Percentiles rank a stretch among this genome's conserved stretches.
These are phyloP conservation scores for Sarotherodon lohbergeri DNA, from an alignment of 2,113 vertebrate genomes.

Conservation along the genomic window DNA sequence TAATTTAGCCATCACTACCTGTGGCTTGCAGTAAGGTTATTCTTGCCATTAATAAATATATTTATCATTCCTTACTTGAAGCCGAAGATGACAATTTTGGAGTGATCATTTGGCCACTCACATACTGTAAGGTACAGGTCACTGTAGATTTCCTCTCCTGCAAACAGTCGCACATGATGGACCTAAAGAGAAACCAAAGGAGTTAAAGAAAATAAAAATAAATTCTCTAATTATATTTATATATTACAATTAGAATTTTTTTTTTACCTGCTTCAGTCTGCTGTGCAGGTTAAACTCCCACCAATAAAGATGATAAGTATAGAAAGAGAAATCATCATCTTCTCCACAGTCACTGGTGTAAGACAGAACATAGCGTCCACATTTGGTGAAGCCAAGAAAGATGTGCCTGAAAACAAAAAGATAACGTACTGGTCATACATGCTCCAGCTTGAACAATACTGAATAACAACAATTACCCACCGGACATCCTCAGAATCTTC, in stretches of 20 bases:
- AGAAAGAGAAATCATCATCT: constrained; percentile 86
- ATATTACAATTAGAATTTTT: not conserved
- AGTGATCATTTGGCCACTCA: constrained; percentile 88
- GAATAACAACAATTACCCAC: not conserved
- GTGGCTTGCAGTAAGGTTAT: not conserved
- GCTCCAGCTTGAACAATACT: not conserved
- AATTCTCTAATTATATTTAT: not conserved
- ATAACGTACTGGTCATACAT: not conserved
- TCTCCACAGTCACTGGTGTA: constrained; percentile 89
- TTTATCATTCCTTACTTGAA: constrained; percentile 80
- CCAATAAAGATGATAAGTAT: constrained; percentile 92
- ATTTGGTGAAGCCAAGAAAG: constrained; percentile 93
- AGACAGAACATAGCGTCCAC: constrained; percentile 89
- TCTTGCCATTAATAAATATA: not conserved
- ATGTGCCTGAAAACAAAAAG: constrained; percentile 77
- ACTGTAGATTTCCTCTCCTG: constrained; percentile 88
- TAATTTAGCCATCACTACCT: not conserved
- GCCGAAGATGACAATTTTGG: constrained; percentile 90
- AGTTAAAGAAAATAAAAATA: not conserved
- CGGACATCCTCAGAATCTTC: not conserved
- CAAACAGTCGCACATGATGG: constrained; percentile 87
- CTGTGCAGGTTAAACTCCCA: constrained; percentile 95
- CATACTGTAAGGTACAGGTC: constrained; percentile 91
- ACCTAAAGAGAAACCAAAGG: constrained; percentile 65
- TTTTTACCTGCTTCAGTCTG: constrained; percentile 83